Evolutionary conservation across 2,888 invertebrate species (phyloP).

Genomic region (Fabriciana adippe): DNA sequence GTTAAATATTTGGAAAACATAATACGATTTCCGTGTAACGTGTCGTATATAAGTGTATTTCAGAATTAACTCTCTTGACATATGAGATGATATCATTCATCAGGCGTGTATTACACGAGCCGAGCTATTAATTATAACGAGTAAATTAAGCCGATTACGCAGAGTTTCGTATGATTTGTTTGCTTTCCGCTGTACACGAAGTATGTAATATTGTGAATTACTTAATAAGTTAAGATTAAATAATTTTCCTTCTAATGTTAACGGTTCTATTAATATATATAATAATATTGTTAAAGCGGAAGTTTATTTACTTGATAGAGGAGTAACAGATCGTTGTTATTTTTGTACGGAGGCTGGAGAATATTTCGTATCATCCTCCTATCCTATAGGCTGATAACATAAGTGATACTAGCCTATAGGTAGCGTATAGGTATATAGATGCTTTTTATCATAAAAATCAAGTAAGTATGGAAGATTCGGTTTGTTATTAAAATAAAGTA

Average conservation of each 20-base stretch:
- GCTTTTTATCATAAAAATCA: too few species aligned
- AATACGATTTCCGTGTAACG: not conserved
- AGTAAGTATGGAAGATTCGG: too few species aligned
- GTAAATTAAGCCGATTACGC: conserved; percentile 53
- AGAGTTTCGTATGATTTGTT: conserved; percentile 30
- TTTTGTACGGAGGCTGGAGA: too few species aligned
- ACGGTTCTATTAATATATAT: not conserved
- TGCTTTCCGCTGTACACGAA: conserved; percentile 3
- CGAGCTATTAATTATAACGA: conserved; percentile 50
- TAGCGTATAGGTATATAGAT: too few species aligned
- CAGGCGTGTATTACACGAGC: conserved; percentile 41
- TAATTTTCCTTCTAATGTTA: not conserved
- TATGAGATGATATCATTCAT: conserved; percentile 33
- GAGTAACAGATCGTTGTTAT: too few species aligned
- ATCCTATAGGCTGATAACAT: too few species aligned
- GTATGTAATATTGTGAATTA: conserved; percentile 10
- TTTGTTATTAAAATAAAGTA: too few species aligned
- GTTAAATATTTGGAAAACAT: too few species aligned
- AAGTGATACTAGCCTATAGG: too few species aligned
- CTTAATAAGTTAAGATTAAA: not conserved
- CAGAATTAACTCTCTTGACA: conserved; percentile 29
- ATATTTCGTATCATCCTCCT: too few species aligned
- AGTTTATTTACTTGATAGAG: too few species aligned
- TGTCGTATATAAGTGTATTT: conserved; percentile 7
- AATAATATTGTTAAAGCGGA: too few species aligned